Evolutionary conservation across 2,113 vertebrate genomes (phyloP).

Genomic region (Halcyon malimbica): DNA sequence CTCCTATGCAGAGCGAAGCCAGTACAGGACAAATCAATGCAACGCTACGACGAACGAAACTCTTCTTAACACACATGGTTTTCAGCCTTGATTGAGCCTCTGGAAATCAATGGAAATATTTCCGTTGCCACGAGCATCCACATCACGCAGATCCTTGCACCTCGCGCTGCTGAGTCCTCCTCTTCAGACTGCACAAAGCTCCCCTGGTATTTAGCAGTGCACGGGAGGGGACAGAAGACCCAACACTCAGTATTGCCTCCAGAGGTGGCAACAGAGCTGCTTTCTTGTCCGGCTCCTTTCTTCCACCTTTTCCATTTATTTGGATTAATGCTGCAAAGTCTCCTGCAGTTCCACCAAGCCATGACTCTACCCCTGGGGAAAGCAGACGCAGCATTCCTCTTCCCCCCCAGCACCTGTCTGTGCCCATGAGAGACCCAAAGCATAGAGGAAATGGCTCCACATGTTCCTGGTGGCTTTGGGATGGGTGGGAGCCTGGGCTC

Average conservation of each 20-base stretch:
- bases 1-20: fast-evolving
- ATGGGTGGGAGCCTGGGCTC: background rate
- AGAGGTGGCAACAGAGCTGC: background rate
- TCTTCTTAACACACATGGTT: fast-evolving
- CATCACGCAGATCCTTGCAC: fast-evolving
- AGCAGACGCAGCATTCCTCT: background rate
- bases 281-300: background rate
- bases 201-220: background rate
- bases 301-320: background rate
- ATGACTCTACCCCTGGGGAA: background rate
- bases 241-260: background rate
- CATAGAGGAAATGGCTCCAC: background rate
- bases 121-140: fast-evolving
- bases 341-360: background rate
- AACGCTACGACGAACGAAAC: background rate
- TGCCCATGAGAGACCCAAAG: background rate
- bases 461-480: background rate
- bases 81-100: background rate
- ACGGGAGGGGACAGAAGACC: background rate
- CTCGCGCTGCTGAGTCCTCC: background rate
- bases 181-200: background rate
- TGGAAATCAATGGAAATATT: background rate
- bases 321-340: background rate
- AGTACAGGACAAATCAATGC: background rate
- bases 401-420: background rate